Evolutionary conservation across 1,140 invertebrate genomes (phyloP).

Genomic region (Ylistrum balloti): DNA sequence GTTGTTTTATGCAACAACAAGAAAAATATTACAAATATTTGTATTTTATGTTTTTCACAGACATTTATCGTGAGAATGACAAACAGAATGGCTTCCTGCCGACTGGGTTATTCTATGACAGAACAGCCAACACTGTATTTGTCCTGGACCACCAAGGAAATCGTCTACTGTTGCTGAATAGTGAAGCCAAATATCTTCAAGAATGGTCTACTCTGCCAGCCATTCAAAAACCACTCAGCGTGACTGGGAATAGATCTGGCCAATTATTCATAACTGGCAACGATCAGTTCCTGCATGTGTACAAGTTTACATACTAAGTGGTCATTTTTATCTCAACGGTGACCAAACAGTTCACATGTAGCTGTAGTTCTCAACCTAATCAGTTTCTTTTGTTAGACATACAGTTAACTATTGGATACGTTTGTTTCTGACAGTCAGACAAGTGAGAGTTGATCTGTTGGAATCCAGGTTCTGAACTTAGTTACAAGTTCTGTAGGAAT

Average conservation of each 20-base stretch:
- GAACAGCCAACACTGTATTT: conserved; percentile 46
- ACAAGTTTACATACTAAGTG: conserved; percentile 36
- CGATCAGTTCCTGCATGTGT: conserved; percentile 52
- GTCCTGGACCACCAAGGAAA: conserved; percentile 47
- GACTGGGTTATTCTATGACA: conserved; percentile 48
- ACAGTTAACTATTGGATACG: not conserved
- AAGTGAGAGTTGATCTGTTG: not conserved
- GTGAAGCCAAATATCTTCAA: conserved; percentile 34
- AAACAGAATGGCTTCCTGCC: conserved; percentile 26
- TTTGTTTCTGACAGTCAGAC: not conserved
- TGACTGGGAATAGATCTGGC: conserved; percentile 12
- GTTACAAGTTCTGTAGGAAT: not conserved
- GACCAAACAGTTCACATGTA: not conserved
- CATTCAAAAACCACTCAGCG: conserved; percentile 45
- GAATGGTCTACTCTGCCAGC: conserved; percentile 49
- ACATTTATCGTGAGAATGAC: conserved; percentile 16
- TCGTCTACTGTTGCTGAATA: conserved; percentile 46
- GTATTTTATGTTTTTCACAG: not conserved
- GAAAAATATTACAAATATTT: too few species aligned
- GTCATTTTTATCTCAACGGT: not conserved
- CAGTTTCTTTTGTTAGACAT: not conserved
- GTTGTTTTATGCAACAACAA: too few species aligned
- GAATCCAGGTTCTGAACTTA: not conserved
- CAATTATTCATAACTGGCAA: conserved; percentile 49
- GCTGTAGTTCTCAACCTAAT: not conserved